Evolutionary conservation across 2,888 invertebrate species (phyloP), one percentile per base, ranked within the genome.

Genomic region (Noctua pronuba): DNA sequence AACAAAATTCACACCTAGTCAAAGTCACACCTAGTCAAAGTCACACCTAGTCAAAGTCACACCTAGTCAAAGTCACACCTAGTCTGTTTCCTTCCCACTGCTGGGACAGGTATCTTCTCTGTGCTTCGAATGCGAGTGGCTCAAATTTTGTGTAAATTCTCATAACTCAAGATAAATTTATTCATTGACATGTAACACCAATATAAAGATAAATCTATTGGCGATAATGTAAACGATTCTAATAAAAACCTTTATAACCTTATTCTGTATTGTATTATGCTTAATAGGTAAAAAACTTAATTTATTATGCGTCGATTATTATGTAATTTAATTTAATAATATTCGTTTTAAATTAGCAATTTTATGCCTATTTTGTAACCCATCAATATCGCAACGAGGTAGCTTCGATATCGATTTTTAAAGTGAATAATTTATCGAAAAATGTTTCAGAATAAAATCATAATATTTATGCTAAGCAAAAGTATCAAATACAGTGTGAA

Each of bases 101-200:
- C n/a, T 55, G 52, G n/a, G 11, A 52, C 58, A 55, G 13, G 28
- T 58, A 58, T 2, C 13, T 0, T 28, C 24, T 38, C 35, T 2
- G 24, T 24, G 21, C 6, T 5, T 62, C 5, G 35, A 62, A 24
- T 62, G 62, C 62, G 6, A 65, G 13, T n/a, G n/a, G 38, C 41
- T n/a, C 41, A n/a, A 16, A 41, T 41, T 65, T n/a, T n/a, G 41
- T 18, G 8, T 65, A 28, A 44, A 73, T 60, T 75, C 68, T 66
- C 68, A 71, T 85, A 78, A 78, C 21, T 85, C 69, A 73, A 49
- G n/a, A 44, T 68, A 60, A 79, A 87, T 80, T 66, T 69, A 79
- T 73, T 74, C 72, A 71, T 69, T 78, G 77, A 82, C 77, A 62
- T 49, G 44, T 52, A 60, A 80, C 66, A 82, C 46, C 70, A 66